Evolutionary conservation across 1,140 invertebrate genomes (phyloP).

Genomic region (Drosophila seguyi): DNA sequence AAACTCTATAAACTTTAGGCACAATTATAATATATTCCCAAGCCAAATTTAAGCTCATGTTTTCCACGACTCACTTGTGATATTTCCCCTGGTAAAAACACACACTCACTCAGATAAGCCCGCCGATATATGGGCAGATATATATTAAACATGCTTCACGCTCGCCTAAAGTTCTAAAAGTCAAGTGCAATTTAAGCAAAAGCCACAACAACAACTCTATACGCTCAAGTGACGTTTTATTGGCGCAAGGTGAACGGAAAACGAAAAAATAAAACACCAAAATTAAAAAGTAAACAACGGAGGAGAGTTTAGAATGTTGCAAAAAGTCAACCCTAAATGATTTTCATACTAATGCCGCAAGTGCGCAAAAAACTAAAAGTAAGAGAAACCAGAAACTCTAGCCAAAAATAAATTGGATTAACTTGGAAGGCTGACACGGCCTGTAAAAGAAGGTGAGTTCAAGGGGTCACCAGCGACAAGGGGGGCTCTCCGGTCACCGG

Average conservation of each 20-base stretch:
- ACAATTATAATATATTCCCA: slow-evolving; percentile 4
- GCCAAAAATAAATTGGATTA: slow-evolving; percentile 46
- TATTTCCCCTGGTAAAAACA: slow-evolving; percentile 27
- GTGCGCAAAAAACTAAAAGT: slow-evolving; percentile 22
- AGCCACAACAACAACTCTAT: slow-evolving; percentile 51
- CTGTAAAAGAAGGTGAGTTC: slow-evolving; percentile 43
- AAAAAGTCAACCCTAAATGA: slow-evolving; percentile 31
- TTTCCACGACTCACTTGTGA: slow-evolving; percentile 27
- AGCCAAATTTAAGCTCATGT: slow-evolving; percentile 16
- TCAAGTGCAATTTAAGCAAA: slow-evolving; percentile 71
- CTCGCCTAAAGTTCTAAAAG: slow-evolving; percentile 76
- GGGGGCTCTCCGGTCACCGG: background rate
- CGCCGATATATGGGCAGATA: slow-evolving; percentile 25
- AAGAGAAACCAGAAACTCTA: slow-evolving; percentile 13
- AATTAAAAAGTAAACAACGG: slow-evolving; percentile 15
- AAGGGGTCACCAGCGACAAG: slow-evolving; percentile 12
- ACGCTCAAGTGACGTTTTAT: slow-evolving; percentile 79
- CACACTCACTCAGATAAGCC: slow-evolving; percentile 10
- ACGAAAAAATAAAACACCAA: slow-evolving; percentile 13
- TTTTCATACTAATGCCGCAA: slow-evolving; percentile 5
- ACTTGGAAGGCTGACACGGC: slow-evolving; percentile 16
- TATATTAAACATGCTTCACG: slow-evolving; percentile 63
- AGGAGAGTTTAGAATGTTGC: slow-evolving; percentile 37
- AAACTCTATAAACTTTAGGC: background rate
- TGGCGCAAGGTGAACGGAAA: slow-evolving; percentile 69